Conservation (phyloP, 1,140 invertebrate species). For the Bombus consobrinus region DNA sequence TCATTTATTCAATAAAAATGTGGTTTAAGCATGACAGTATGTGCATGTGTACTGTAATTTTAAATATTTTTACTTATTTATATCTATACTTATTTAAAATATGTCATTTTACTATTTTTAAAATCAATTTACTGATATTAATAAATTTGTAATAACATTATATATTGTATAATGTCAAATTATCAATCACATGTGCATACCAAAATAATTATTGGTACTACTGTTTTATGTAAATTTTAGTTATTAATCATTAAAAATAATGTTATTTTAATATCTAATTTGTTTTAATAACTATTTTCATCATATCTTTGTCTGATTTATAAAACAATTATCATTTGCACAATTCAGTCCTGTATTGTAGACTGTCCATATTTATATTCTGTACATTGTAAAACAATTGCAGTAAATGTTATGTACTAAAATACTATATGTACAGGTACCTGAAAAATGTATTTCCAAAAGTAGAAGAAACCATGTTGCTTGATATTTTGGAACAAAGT, state of each 20-base stretch:
- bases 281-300: constrained; percentile 20
- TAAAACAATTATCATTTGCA: constrained; percentile 9
- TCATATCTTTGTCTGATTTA: constrained; percentile 34
- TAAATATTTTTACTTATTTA: constrained; percentile 20
- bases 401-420: constrained; percentile 28
- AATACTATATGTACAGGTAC: constrained; percentile 85
- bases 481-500: constrained; percentile 91
- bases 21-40: constrained; percentile 60
- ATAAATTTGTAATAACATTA: neutral
- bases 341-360: constrained; percentile 48
- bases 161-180: constrained; percentile 29
- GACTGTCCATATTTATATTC: constrained; percentile 48
- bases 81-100: neutral
- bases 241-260: constrained; percentile 24
- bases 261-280: constrained; percentile 31
- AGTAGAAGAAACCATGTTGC: constrained; percentile 93
- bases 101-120: neutral
- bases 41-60: constrained; percentile 61
- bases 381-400: neutral
- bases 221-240: constrained; percentile 37
- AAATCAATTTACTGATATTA: neutral
- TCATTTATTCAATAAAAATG: constrained; percentile 58
- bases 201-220: constrained; percentile 28
- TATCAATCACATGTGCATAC: constrained; percentile 47
- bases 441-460: constrained; percentile 96